These are phyloP conservation scores for Plestiodon gilberti DNA, from an alignment of 2,113 vertebrate species.

Conservation along the genomic window DNA sequence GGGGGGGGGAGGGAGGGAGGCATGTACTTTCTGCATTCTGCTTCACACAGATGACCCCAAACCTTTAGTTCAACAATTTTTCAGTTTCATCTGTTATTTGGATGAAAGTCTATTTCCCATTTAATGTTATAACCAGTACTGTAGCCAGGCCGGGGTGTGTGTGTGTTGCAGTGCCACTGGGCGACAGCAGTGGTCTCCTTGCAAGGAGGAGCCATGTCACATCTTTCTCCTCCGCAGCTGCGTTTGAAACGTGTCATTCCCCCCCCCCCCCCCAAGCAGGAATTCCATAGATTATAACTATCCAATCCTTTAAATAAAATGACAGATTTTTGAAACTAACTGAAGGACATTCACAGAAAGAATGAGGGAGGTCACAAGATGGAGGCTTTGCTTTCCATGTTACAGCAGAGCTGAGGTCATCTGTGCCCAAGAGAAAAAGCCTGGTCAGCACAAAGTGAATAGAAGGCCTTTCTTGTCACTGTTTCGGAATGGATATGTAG, in stretches of 20 bases:
- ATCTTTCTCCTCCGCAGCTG: too few relatives aligned
- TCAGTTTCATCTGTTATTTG: background rate
- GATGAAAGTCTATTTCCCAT: background rate
- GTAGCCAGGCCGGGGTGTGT: too few relatives aligned
- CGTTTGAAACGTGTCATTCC: too few relatives aligned
- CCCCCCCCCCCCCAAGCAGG: too few relatives aligned
- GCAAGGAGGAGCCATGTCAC: too few relatives aligned
- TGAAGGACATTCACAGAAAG: conserved; percentile 2
- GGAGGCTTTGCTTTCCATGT: background rate
- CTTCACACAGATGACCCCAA: background rate
- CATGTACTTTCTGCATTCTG: too few relatives aligned
- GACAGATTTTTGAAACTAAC: background rate
- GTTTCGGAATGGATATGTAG: background rate
- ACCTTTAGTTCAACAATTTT: background rate
- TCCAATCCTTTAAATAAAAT: background rate
- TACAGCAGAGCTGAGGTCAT: background rate
- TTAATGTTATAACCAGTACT: too few relatives aligned
- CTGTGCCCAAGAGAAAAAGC: background rate
- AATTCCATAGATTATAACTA: too few relatives aligned
- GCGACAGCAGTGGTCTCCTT: too few relatives aligned
- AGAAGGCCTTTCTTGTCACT: background rate
- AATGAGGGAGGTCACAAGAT: background rate
- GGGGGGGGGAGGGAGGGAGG: too few relatives aligned
- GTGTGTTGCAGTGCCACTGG: too few relatives aligned
- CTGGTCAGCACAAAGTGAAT: conserved; percentile 7